A percentile compares a stretch with the other conserved stretches of the same genome.
Conservation (phyloP, 1,140 invertebrate genomes). For the Drosophila sulfurigaster region DNA sequence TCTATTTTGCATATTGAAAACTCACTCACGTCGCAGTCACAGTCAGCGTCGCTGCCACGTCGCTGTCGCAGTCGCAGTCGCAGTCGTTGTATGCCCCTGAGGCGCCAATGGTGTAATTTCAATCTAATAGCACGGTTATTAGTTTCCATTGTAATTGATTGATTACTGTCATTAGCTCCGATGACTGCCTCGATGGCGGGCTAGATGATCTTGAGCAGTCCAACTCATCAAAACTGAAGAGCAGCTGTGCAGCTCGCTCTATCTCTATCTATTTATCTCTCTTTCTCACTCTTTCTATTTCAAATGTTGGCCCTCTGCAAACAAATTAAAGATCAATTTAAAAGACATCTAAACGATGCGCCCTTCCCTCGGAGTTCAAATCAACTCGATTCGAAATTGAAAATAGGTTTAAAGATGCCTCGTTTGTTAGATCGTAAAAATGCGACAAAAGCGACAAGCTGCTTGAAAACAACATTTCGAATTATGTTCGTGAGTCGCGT, state of each 20-base stretch:
- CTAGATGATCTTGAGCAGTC: constrained; percentile 36
- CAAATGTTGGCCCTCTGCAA: constrained; percentile 14
- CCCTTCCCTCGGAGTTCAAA: no score
- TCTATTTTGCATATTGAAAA: constrained; percentile 62
- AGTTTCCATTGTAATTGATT: constrained; percentile 66
- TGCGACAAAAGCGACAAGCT: constrained; percentile 14
- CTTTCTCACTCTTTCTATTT: neutral
- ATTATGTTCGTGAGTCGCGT: constrained; percentile 32
- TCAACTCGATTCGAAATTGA: constrained; percentile 12
- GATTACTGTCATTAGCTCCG: constrained; percentile 55
- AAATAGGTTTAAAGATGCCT: constrained; percentile 30
- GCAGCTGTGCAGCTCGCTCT: constrained; percentile 9
- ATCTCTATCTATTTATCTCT: no score
- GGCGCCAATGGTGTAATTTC: constrained; percentile 51
- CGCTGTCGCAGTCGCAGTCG: neutral
- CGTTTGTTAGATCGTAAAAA: constrained; percentile 19
- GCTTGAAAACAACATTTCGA: constrained; percentile 23
- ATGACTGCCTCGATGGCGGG: constrained; percentile 27
- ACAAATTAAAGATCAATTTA: constrained; percentile 56
- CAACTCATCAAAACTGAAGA: constrained; percentile 18
- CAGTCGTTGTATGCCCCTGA: constrained; percentile 35
- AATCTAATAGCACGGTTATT: constrained; percentile 59
- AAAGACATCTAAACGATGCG: constrained; percentile 22
- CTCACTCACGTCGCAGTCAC: constrained; percentile 54
- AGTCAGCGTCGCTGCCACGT: neutral